phyloP scores from a whole-genome alignment of 2,113 vertebrate genomes.

The Morone saxatilis region DNA sequence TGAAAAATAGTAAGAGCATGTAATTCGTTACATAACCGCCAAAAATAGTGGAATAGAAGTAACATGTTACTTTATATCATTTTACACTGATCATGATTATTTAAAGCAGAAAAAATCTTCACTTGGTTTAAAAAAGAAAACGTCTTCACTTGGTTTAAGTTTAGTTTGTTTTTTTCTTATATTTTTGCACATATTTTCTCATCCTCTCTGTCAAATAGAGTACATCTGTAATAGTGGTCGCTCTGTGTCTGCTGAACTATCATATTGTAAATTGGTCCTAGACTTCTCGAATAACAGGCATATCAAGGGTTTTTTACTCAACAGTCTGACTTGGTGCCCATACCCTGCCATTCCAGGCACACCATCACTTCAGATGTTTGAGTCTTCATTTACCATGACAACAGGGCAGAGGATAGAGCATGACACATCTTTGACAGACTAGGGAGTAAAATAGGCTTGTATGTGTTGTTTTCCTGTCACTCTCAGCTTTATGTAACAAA shows the following conservation, averaged over 20 bases:
- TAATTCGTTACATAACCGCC: no score
- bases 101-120: no score
- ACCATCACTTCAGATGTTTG: constrained; percentile 70
- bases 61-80: no score
- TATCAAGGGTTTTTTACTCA: constrained; percentile 56
- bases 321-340: constrained; percentile 48
- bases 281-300: constrained; percentile 58
- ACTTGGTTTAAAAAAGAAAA: no score
- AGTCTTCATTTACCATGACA: constrained; percentile 78
- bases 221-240: constrained; percentile 12
- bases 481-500: constrained; percentile 67
- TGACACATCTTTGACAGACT: constrained; percentile 75
- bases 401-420: constrained; percentile 69
- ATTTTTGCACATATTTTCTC: background rate
- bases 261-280: constrained; percentile 58
- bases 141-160: no score
- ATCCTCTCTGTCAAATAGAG: constrained; percentile 13
- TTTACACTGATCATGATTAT: no score
- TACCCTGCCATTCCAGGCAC: constrained; percentile 48
- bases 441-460: constrained; percentile 71
- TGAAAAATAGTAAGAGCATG: no score
- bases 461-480: constrained; percentile 75
- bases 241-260: constrained; percentile 29
- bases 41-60: no score
- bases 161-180: background rate